Base-by-base conservation (phyloP, 2,113 vertebrate species). In the Progne subis region DNA sequence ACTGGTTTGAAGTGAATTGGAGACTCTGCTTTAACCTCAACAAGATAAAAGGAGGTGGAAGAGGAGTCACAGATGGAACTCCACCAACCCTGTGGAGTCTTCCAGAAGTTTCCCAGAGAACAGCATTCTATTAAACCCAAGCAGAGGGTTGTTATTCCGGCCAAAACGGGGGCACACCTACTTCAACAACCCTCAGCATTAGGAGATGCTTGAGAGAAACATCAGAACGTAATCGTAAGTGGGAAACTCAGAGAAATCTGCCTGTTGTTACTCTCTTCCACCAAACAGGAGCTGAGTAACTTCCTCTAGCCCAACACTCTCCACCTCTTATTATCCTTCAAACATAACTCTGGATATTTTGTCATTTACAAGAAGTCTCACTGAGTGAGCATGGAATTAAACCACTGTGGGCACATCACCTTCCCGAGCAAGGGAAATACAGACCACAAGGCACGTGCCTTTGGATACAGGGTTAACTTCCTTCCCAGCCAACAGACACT, bases 181-280 rank as follows among this genome's bases (percentile, higher is more conserved):
- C 43, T 70, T 65, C 43, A 90, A 24, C 14, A 82, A 50, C 26
- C 52, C 43, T 72, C 34, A 74, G 24, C 12, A 47, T 6, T 26
- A 70, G 25, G 37, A 74, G 39, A 53, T 24, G 28, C 47, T 88
- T 6, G 2, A 71, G 26, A 52, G 16, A 67, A 70, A 88, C 1
- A 0, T 39, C 32, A 80, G 43, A n/a, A 79, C 21, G 0, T 47
- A 53, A 65, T 4, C 4, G 0, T 25, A 34, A 34, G 46, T 2
- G 7, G 19, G 8, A 24, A 79, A 70, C 32, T 39, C 34, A 60
- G 9, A 68, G 23, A 63, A 86, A 63, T 29, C 16, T 50, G 14
- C 16, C 20, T 26, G 0, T 7, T 61, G 20, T 4, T 85, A n/a
- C 18, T 32, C 37, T 59, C 50, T 34, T 11, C 29, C 59, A 64